These are phyloP conservation scores for Mesochorus sp. DNA, from an alignment of 2,888 invertebrate genomes.

Conservation along the genomic window DNA sequence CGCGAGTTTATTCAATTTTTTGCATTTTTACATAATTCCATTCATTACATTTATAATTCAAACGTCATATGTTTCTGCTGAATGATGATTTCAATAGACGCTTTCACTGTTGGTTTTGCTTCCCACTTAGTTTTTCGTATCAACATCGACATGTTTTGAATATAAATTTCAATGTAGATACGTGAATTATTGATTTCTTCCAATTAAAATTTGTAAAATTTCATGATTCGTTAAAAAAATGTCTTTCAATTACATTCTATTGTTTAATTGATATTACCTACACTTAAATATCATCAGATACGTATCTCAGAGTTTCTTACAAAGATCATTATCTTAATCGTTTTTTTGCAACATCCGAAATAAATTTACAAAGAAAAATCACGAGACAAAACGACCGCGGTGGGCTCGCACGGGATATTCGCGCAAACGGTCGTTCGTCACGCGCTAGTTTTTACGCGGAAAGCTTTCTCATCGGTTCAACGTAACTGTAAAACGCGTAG, in stretches of 20 bases:
- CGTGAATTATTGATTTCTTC: background rate
- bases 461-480: conserved; percentile 58
- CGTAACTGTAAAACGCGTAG: conserved; percentile 59
- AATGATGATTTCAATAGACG: background rate
- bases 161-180: background rate
- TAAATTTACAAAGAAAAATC: background rate
- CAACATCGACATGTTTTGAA: background rate
- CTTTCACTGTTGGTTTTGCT: conserved; percentile 5
- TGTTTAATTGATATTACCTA: background rate
- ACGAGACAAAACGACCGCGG: background rate
- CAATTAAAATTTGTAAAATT: background rate
- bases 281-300: too few relatives aligned
- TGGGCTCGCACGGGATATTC: background rate
- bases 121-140: background rate
- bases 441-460: conserved; percentile 64
- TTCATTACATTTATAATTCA: background rate
- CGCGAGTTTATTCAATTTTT: background rate
- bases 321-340: background rate
- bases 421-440: conserved; percentile 48
- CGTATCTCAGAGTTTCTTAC: background rate
- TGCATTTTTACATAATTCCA: background rate
- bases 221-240: background rate
- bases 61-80: background rate
- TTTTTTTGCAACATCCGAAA: background rate
- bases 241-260: background rate